Evolutionary conservation across 2,797 vertebrate species (phyloP).

Genomic region (Macroramphosus scolopax): DNA sequence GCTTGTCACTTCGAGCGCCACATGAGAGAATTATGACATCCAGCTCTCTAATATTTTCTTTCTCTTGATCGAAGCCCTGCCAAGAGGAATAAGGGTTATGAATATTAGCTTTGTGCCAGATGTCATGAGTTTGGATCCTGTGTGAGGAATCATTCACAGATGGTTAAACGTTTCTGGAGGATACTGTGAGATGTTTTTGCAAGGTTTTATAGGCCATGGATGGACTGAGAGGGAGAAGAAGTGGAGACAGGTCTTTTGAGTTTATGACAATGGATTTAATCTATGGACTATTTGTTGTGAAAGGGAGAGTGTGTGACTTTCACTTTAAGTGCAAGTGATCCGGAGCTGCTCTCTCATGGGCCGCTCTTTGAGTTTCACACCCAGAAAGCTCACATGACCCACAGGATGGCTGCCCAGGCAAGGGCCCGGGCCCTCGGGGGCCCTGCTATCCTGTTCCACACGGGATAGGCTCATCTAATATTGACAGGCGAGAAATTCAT

Average conservation of each 20-base stretch:
- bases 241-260: conserved; percentile 69
- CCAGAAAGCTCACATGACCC: conserved; percentile 81
- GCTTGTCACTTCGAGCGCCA: conserved; percentile 45
- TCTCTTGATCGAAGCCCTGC: conserved; percentile 23
- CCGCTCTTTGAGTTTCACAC: conserved; percentile 89
- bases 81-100: conserved; percentile 47
- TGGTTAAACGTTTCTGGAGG: conserved; percentile 81
- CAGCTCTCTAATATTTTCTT: conserved; percentile 56
- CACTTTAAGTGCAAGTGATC: conserved; percentile 84
- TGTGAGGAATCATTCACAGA: conserved; percentile 69
- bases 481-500: conserved; percentile 56
- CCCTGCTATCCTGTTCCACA: conserved; percentile 84
- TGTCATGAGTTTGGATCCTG: conserved; percentile 48
- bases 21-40: conserved; percentile 59
- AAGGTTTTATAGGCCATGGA: conserved; percentile 83
- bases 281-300: conserved; percentile 76
- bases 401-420: conserved; percentile 83
- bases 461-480: conserved; percentile 62
- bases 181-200: conserved; percentile 86
- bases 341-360: conserved; percentile 84
- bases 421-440: conserved; percentile 88
- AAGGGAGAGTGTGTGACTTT: conserved; percentile 64
- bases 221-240: conserved; percentile 64
- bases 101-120: conserved; percentile 68
- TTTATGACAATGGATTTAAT: conserved; percentile 83